Conservation (phyloP, 2,888 invertebrate genomes). For the Heliconius erato region DNA sequence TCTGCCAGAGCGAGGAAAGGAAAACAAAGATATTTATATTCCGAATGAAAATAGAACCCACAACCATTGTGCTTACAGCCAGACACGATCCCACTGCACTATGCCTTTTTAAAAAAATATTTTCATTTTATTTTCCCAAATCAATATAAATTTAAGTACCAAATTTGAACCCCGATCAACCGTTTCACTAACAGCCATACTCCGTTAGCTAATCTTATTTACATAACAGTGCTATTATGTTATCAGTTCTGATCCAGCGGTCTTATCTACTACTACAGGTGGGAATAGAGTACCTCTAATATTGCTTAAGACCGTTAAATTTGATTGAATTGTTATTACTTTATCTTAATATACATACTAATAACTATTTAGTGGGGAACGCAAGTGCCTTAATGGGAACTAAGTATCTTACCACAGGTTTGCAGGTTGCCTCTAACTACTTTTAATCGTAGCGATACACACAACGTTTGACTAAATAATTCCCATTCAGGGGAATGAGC, state of each 20-base stretch:
- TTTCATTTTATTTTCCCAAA: neutral
- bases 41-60: too few species aligned
- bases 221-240: neutral
- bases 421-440: neutral
- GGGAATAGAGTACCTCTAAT: neutral
- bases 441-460: too few species aligned
- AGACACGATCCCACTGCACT: too few species aligned
- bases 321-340: conserved; percentile 1
- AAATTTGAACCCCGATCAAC: neutral
- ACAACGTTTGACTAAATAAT: too few species aligned
- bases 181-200: neutral
- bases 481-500: too few species aligned
- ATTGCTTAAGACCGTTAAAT: neutral
- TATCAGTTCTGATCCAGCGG: conserved; percentile 4
- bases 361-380: neutral
- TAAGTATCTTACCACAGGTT: neutral
- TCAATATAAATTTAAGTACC: neutral
- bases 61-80: too few species aligned
- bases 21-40: too few species aligned
- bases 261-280: conserved; percentile 8
- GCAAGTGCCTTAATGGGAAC: neutral
- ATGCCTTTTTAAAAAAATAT: too few species aligned
- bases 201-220: neutral
- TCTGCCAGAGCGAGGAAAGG: too few species aligned
- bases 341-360: neutral